A percentile compares a stretch with the other conserved stretches of the same genome.
These are phyloP conservation scores for Larimichthys crocea DNA, from an alignment of 2,113 vertebrate species.

Conservation along the genomic window DNA sequence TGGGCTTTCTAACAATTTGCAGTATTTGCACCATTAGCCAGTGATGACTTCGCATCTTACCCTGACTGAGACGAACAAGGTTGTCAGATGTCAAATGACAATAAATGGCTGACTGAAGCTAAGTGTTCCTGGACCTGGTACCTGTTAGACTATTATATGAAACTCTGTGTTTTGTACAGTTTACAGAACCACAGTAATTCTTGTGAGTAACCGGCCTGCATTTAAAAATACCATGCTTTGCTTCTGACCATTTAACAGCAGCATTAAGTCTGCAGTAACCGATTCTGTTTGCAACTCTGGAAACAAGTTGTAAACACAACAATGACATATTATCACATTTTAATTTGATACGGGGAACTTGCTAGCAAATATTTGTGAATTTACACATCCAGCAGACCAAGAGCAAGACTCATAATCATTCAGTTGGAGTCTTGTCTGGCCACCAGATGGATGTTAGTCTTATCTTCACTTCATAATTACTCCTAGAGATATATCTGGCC, in stretches of 20 bases:
- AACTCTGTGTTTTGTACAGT: neutral
- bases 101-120: slow-evolving; percentile 28
- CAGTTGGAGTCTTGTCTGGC: neutral
- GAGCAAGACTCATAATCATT: neutral
- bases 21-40: slow-evolving; percentile 56
- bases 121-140: slow-evolving; percentile 10
- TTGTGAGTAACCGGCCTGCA: neutral
- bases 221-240: neutral
- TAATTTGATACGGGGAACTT: neutral
- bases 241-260: slow-evolving; percentile 15
- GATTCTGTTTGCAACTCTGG: neutral
- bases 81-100: slow-evolving; percentile 41
- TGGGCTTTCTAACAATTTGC: slow-evolving; percentile 38
- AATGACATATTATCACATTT: slow-evolving; percentile 3
- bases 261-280: slow-evolving; percentile 22
- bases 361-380: neutral
- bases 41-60: slow-evolving; percentile 62
- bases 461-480: neutral
- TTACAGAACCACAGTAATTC: neutral
- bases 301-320: slow-evolving; percentile 9
- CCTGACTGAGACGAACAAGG: slow-evolving; percentile 50
- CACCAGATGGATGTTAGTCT: neutral
- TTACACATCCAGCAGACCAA: neutral
- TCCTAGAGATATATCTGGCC: neutral
- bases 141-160: neutral